A percentile compares a stretch with the other conserved stretches of the same genome.
These are phyloP conservation scores for Drosophila rellima DNA, from an alignment of 2,888 invertebrate species.

Conservation along the genomic window DNA sequence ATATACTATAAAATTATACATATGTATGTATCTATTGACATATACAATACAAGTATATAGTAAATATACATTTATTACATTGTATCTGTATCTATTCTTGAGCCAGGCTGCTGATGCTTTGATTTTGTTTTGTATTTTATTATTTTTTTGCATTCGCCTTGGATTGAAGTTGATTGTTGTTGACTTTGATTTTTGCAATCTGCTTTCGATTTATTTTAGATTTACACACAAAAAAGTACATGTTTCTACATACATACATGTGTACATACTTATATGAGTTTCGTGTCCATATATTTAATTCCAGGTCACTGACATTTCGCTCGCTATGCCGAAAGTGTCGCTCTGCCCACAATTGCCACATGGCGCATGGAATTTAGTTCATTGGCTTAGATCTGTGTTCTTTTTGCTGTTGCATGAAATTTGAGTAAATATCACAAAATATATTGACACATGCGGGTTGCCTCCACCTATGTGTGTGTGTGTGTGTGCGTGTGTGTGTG, in stretches of 20 bases:
- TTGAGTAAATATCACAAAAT: constrained; percentile 72
- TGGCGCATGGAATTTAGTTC: constrained; percentile 66
- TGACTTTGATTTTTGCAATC: constrained; percentile 79
- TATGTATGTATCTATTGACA: background rate
- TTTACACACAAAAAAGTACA: constrained; percentile 15
- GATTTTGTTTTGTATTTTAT: constrained; percentile 12
- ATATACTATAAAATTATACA: background rate
- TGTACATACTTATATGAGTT: constrained; percentile 1
- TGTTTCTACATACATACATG: background rate
- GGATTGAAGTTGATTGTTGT: constrained; percentile 67
- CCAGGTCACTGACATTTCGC: constrained; percentile 69
- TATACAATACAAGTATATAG: constrained; percentile 1
- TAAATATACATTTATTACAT: constrained; percentile 4
- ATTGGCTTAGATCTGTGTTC: constrained; percentile 59
- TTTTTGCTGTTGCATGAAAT: constrained; percentile 54
- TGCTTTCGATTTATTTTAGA: constrained; percentile 73
- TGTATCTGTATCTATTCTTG: constrained; percentile 26
- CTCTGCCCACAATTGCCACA: constrained; percentile 30
- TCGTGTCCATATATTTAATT: constrained; percentile 34
- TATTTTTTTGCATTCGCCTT: constrained; percentile 24
- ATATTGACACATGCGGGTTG: constrained; percentile 73
- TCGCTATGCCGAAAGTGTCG: constrained; percentile 4
- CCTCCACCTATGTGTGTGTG: constrained; percentile 1
- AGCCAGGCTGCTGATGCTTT: constrained; percentile 7
- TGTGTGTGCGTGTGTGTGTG: constrained; percentile 22